Evolutionary conservation across 2,797 vertebrate species (phyloP).

Genomic region (Psittacula derbiana): DNA sequence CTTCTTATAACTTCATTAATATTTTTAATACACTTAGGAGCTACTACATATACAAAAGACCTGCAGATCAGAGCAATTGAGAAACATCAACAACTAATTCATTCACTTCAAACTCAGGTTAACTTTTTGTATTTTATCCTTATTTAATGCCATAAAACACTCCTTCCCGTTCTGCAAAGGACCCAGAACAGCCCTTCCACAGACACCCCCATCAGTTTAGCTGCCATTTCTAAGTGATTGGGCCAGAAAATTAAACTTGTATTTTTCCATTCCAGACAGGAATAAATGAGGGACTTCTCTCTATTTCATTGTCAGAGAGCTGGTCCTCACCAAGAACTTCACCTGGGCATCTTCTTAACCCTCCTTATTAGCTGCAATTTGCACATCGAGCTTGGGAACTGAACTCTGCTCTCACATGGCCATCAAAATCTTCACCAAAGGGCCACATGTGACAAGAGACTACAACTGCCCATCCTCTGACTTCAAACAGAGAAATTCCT

Average conservation of each 20-base stretch:
- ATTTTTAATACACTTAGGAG: background rate
- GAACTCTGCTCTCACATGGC: background rate
- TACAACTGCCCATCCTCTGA: background rate
- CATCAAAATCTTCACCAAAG: background rate
- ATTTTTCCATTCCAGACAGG: background rate
- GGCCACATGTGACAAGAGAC: background rate
- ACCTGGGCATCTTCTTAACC: background rate
- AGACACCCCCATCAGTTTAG: background rate
- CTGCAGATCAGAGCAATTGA: background rate
- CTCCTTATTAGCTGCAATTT: background rate
- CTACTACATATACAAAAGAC: background rate
- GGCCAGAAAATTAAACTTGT: slow-evolving; percentile 39
- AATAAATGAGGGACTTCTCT: background rate
- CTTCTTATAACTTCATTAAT: background rate
- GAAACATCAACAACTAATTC: background rate
- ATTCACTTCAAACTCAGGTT: background rate
- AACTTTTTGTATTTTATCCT: background rate
- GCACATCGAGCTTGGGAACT: background rate
- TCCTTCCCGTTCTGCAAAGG: background rate
- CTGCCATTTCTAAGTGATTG: slow-evolving; percentile 25
- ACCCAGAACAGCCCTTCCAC: background rate
- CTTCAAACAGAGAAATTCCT: background rate
- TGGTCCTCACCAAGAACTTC: background rate
- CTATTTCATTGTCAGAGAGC: background rate
- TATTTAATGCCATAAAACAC: background rate